Base-by-base conservation (phyloP, 2,888 invertebrate genomes). In the Busseola fusca region DNA sequence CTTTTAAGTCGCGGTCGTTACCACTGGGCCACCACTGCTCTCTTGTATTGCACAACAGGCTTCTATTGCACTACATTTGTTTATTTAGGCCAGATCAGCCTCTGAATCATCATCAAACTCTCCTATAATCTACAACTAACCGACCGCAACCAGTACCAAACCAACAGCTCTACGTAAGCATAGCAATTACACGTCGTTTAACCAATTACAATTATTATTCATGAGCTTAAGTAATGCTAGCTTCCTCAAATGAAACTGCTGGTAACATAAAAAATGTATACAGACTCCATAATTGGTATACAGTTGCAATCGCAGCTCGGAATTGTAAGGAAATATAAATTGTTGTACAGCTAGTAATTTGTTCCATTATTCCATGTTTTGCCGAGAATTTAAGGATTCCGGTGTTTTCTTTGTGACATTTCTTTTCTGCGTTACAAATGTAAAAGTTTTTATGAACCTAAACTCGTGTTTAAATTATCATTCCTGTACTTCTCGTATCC, bases 171-270 rank as follows among this genome's bases (percentile, higher is more conserved):
- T 62, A 56, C 56, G 57, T 62, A 64, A 81, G 25, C 64, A 77
- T 64, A 30, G 81, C 66, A 75, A 84, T 82, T 73, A 73, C 30
- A 59, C 67, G 54, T 69, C 75, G 57, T 69, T 80, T 80, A 76
- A 16, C 40, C 50, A 65, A 72, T 79, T 69, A 69, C 54, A 77
- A 78, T 78, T 12, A 78, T 82, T 84, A 80, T 85, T 83, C 78
- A 83, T 69, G 69, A 59, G 52, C 71, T 74, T 76, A 64, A 68
- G 72, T 69, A 78, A 73, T 16, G 60, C 52, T 45, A 40, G 30
- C 62, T 84, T 83, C 78, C 81, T 81, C 56, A 42, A 74, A 62
- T 48, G 69, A 72, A 81, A 77, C 60, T 18, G 58, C 25, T 60
- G 18, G n/a, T 14, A 56, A 42, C 63, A 69, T 65, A 80, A 52